Base-by-base conservation (phyloP, 2,113 vertebrate genomes). In the Desmodus rotundus region DNA sequence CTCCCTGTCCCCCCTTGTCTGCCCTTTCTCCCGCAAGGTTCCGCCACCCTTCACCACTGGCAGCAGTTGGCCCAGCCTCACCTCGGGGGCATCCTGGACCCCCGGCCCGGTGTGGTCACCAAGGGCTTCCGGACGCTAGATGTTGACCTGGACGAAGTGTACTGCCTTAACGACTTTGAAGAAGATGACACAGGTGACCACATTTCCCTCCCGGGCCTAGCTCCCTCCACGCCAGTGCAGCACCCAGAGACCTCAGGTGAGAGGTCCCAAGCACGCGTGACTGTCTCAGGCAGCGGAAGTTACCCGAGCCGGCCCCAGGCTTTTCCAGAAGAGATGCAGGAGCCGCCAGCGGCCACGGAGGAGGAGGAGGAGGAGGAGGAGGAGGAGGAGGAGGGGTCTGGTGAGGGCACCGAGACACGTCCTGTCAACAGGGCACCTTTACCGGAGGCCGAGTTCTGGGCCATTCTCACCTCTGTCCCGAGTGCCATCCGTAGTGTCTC, bases 21-120 rank as follows among this genome's bases (percentile, higher is more conserved):
- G 33, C 84, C 31, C 26, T 68, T 96, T 97, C 45, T 91, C 56
- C 96, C 95, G 89, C 88, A 98, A 99, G 99, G 99, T 97, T 99
- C 99, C 65, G 99, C 99, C 92, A 99, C 99, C n/a, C 99, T 99
- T 91, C 99, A 99, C 96, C 99, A 99, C 22, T 99, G 99, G 99
- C 99, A 99, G 98, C 99, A 99, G 98, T 93, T 99, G 98, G 99
- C 99, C 92, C 99, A 99, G 97, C 99, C 99, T 96, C 99, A 99
- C 98, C 98, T 99, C 43, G 99, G 99, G 0, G 99, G 99, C 61
- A 99, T 99, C 97, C 98, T 99, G 97, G 99, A 99, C 96, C 98
- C 99, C 0, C 99, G 99, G 96, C 99, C 99, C 0, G 99, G 99
- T 17, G 99, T 99, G 97, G 99, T 99, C 98, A 99, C 99, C 28